Evolutionary conservation across 2,888 invertebrate genomes (phyloP).

Genomic region (Idaea aversata): DNA sequence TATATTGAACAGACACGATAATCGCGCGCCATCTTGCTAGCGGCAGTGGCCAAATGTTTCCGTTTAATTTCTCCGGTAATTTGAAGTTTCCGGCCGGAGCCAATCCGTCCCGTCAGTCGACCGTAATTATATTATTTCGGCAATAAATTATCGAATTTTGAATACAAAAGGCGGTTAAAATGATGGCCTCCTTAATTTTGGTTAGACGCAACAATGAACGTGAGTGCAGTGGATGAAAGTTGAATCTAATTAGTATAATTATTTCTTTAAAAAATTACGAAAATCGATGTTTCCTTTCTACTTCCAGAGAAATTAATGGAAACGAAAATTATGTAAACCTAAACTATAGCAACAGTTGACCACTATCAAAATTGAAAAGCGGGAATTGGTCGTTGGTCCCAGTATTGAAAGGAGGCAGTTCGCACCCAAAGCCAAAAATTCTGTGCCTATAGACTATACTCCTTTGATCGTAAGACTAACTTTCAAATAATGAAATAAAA

Average conservation of each 20-base stretch:
- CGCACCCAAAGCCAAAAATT: no score
- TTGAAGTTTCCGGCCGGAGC: slow-evolving; percentile 75
- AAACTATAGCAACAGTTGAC: no score
- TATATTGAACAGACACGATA: slow-evolving; percentile 74
- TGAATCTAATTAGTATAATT: slow-evolving; percentile 17
- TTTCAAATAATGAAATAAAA: no score
- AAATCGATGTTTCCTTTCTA: background rate
- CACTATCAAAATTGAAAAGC: no score
- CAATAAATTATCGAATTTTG: slow-evolving; percentile 80
- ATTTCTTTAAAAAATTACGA: slow-evolving; percentile 7
- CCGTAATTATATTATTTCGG: slow-evolving; percentile 80
- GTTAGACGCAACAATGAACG: slow-evolving; percentile 57
- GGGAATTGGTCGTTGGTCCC: no score
- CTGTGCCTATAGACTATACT: no score
- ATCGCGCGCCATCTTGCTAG: slow-evolving; percentile 78
- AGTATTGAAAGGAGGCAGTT: no score
- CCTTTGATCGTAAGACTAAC: no score
- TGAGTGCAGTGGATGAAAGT: slow-evolving; percentile 21
- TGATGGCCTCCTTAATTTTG: slow-evolving; percentile 66
- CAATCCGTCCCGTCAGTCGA: slow-evolving; percentile 77
- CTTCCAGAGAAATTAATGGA: background rate
- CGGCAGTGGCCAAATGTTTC: slow-evolving; percentile 79
- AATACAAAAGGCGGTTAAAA: slow-evolving; percentile 72
- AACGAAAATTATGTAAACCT: slow-evolving; percentile 3
- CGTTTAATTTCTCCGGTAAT: slow-evolving; percentile 81